Evolutionary conservation across 1,140 invertebrate genomes (phyloP), one percentile per base, ranked within the genome.

Genomic region (Cydia pomonella): DNA sequence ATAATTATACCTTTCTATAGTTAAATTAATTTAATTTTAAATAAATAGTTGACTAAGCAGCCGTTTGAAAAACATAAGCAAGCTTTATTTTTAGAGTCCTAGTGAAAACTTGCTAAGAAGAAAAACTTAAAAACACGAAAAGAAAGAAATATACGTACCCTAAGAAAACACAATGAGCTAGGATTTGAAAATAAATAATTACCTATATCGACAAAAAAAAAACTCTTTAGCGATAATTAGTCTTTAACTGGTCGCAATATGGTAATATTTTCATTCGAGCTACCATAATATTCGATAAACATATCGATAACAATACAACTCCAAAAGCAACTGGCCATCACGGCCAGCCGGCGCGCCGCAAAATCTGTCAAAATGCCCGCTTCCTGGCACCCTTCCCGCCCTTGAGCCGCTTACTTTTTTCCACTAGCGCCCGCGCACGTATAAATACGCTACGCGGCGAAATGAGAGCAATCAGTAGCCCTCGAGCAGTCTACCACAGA

Each of bases 351-450:
- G 12, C 41, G 27, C 12, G 69, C 29, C 44, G 71, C 41, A 47
- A 50, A 72, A 77, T 77, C 74, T 79, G 82, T 83, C 86, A 84
- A 85, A 86, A 84, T 79, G 23, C 63, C 74, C 81, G 75, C 81
- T 83, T 87, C 86, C 87, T 82, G 84, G 82, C 85, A 85, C 86
- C 88, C 87, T 87, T 87, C 84, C 84, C 87, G 91, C 90, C 91
- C 91, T 92, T 92, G 91, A 91, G 76, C 90, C 89, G 82, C 86
- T 93, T 92, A 91, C 90, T 92, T 93, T 93, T 92, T 91, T 92
- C 85, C 83, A 82, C 79, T 86, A 85, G 83, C 84, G 81, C 83
- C 79, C 71, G 81, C 75, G 77, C 79, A 75, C 44, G 81, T 92
- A 92, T 92, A 92, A 92, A 92, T 88, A 85, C 82, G 73, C 44